Percentiles rank a stretch among this genome's conserved stretches.
Evolutionary conservation across 1,140 invertebrate species (phyloP).

Genomic region (Saxidomus purpurata): DNA sequence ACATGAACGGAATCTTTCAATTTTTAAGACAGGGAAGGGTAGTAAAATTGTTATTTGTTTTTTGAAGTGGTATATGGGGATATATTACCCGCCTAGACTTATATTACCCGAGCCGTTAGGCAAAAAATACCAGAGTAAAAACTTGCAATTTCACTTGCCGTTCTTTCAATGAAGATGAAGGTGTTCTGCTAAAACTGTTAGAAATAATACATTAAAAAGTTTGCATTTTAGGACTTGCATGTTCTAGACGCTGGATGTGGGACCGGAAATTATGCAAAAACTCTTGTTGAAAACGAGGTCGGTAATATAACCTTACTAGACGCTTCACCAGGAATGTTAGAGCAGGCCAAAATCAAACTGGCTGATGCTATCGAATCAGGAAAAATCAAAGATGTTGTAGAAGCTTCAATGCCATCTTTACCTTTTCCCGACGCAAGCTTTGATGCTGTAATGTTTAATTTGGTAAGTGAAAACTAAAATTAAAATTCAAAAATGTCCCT

Average conservation of each 20-base stretch:
- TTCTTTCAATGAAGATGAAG: too few relatives aligned
- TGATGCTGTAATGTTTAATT: conserved; percentile 43
- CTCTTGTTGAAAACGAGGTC: not conserved
- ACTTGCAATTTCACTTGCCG: too few relatives aligned
- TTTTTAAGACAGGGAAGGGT: too few relatives aligned
- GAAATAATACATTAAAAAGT: too few relatives aligned
- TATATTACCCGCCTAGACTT: too few relatives aligned
- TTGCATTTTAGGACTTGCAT: conserved; percentile 23
- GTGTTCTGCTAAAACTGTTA: too few relatives aligned
- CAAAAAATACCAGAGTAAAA: too few relatives aligned
- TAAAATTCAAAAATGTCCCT: too few relatives aligned
- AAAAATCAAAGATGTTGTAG: not conserved
- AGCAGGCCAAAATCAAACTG: conserved; percentile 7
- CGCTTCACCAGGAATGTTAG: conserved; percentile 30
- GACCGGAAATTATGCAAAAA: conserved; percentile 24
- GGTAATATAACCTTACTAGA: conserved; percentile 12
- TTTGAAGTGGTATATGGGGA: too few relatives aligned
- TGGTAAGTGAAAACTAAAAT: conserved; percentile 45
- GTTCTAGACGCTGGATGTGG: conserved; percentile 43
- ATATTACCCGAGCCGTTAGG: too few relatives aligned
- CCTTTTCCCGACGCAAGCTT: not conserved
- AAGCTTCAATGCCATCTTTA: not conserved
- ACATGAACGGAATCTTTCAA: too few relatives aligned
- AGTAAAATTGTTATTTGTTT: too few relatives aligned
- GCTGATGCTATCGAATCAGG: not conserved